Conservation (phyloP, 1,140 invertebrate genomes). For the Aphaenogaster floridana region DNA sequence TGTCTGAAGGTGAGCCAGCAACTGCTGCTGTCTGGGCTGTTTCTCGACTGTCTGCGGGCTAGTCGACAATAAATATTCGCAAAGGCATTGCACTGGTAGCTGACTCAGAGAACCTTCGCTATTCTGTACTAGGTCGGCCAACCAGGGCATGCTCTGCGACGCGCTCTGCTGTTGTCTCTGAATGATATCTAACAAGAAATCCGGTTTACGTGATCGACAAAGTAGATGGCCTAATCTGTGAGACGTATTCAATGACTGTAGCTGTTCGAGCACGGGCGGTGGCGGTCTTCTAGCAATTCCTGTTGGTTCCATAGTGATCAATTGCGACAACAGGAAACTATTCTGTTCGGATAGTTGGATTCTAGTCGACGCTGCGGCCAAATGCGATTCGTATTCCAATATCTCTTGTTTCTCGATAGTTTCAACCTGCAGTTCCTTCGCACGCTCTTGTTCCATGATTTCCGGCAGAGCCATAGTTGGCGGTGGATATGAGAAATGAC, state of each 20-base stretch:
- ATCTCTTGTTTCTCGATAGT: conserved; percentile 94
- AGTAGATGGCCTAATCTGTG: conserved; percentile 96
- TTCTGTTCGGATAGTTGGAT: conserved; percentile 96
- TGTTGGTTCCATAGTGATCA: conserved; percentile 93
- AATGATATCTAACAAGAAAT: conserved; percentile 97
- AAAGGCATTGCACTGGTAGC: conserved; percentile 97
- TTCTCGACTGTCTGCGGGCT: conserved; percentile 87
- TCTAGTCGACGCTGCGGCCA: conserved; percentile 95
- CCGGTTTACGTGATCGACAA: conserved; percentile 95
- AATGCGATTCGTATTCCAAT: conserved; percentile 96
- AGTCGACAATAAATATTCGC: conserved; percentile 96
- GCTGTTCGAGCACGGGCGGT: conserved; percentile 91
- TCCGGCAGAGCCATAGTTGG: conserved; percentile 89
- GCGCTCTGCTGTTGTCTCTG: conserved; percentile 92
- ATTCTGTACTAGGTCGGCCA: conserved; percentile 97
- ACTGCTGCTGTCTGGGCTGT: conserved; percentile 92
- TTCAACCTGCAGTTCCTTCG: conserved; percentile 90
- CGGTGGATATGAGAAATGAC: conserved; percentile 93
- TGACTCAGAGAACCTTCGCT: conserved; percentile 95
- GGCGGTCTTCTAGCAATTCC: conserved; percentile 94
- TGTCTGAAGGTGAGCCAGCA: conserved; percentile 92
- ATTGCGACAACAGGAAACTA: conserved; percentile 94
- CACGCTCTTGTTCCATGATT: conserved; percentile 88
- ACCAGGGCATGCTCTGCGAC: conserved; percentile 98
- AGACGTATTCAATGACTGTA: conserved; percentile 93